Evolutionary conservation across 2,888 invertebrate genomes (phyloP).

Genomic region (Drosophila suboccidentalis): DNA sequence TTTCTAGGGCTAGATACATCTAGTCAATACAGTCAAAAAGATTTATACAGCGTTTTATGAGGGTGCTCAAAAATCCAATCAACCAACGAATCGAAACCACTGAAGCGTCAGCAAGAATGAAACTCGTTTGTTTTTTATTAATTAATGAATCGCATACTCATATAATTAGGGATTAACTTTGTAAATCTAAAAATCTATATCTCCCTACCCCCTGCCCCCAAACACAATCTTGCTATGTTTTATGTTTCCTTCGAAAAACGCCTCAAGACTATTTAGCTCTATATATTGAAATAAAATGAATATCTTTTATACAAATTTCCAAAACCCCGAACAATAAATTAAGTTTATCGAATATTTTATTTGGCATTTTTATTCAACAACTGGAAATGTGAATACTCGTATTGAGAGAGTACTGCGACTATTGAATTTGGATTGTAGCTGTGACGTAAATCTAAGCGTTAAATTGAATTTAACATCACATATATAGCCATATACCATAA

Average conservation of each 20-base stretch:
- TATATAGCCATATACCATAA: no score
- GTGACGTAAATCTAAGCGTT: no score
- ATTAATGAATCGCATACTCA: slow-evolving; percentile 74
- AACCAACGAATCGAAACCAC: slow-evolving; percentile 39
- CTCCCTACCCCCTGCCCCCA: background rate
- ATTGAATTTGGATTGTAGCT: background rate
- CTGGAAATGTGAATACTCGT: background rate
- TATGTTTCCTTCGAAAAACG: slow-evolving; percentile 28
- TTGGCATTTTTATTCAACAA: slow-evolving; percentile 30
- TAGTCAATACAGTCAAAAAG: slow-evolving; percentile 84
- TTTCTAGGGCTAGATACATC: slow-evolving; percentile 85
- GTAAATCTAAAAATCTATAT: slow-evolving; percentile 60
- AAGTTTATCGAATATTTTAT: slow-evolving; percentile 67
- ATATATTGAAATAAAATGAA: slow-evolving; percentile 66
- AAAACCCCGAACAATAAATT: slow-evolving; percentile 72
- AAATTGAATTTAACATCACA: no score
- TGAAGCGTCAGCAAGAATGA: slow-evolving; percentile 67
- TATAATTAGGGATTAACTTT: slow-evolving; percentile 70
- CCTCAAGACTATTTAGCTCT: slow-evolving; percentile 73
- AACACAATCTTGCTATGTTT: slow-evolving; percentile 23
- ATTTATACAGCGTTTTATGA: slow-evolving; percentile 62
- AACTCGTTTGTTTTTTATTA: slow-evolving; percentile 74
- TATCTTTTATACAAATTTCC: slow-evolving; percentile 63
- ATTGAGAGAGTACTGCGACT: background rate
- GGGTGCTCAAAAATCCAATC: slow-evolving; percentile 53